Evolutionary conservation across 2,888 invertebrate genomes (phyloP).

Genomic region (Rhodophaea formosa): DNA sequence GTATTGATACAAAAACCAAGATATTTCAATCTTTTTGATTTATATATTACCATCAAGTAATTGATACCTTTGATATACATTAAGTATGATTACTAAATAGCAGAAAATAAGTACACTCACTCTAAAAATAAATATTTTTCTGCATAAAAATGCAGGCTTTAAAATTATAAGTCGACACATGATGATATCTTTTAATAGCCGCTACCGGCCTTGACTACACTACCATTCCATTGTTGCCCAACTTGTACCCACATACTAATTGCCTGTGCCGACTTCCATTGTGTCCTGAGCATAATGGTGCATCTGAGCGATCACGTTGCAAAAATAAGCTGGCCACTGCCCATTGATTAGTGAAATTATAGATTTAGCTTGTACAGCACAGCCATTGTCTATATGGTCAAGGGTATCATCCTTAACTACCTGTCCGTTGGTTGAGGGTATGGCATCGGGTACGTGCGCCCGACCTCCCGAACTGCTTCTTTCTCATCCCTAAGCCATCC

Average conservation of each 20-base stretch:
- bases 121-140: background rate
- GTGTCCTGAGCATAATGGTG: constrained; percentile 22
- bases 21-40: too few relatives aligned
- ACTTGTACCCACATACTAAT: constrained; percentile 52
- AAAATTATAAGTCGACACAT: constrained; percentile 18
- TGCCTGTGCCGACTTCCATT: constrained; percentile 35
- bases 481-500: too few relatives aligned
- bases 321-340: constrained; percentile 3
- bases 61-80: too few relatives aligned
- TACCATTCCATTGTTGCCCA: constrained; percentile 66
- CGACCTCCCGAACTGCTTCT: too few relatives aligned
- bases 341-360: background rate
- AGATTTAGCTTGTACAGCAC: background rate
- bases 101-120: too few relatives aligned
- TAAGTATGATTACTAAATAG: too few relatives aligned
- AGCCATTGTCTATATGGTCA: too few relatives aligned
- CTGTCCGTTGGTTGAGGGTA: too few relatives aligned
- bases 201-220: constrained; percentile 46
- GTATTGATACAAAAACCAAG: too few relatives aligned
- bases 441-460: too few relatives aligned
- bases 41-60: too few relatives aligned
- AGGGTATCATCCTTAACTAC: too few relatives aligned
- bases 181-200: constrained; percentile 55
- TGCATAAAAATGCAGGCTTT: background rate
- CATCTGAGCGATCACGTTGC: constrained; percentile 12